Base-by-base conservation (phyloP, 2,888 invertebrate species). In the Tipula vernalis region DNA sequence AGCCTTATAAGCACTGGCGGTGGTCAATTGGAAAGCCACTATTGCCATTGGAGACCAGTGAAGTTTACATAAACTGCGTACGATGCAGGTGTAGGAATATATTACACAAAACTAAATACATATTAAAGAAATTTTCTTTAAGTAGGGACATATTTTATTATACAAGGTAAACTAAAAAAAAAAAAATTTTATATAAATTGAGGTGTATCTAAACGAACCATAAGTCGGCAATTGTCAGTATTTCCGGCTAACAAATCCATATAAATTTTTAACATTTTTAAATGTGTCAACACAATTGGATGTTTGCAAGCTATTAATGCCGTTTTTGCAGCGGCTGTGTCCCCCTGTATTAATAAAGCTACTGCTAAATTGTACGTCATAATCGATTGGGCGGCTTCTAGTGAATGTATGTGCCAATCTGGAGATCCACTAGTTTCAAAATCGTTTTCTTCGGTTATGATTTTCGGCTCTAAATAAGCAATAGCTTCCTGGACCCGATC, bases 401-500 rank as follows among this genome's bases (percentile, higher is more conserved):
- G 89, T 57, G 94, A 95, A 88, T 91, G 91, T 0, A 91, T 90
- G 87, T 91, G 90, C 91, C 91, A 91, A 95, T 89, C 92, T 93
- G 93, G 89, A 57, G 90, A 89, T 86, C 92, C 91, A 13, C 92
- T 92, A 44, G 91, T 90, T 88, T 92, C 92, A 87, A 92, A 90
- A 88, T 91, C 91, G 87, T 92, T 91, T 5, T 92, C 92, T 88
- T 94, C 93, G 87, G 92, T 92, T 41, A 96, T 94, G 91, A 94
- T 94, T 86, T 95, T 95, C 1, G 95, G 96, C 89, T 97, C 96
- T 86, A 98, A 92, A 91, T 97, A 95, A 87, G 96, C 95, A 12
- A 97, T 93, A 0, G 98, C 98, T 91, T 98, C 97, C 0, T 94
- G 92, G 88, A 97, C 94, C 91, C 95, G 94, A 90, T 98, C 96